Conservation (phyloP, 2,113 vertebrate species). For the Gavia stellata region DNA sequence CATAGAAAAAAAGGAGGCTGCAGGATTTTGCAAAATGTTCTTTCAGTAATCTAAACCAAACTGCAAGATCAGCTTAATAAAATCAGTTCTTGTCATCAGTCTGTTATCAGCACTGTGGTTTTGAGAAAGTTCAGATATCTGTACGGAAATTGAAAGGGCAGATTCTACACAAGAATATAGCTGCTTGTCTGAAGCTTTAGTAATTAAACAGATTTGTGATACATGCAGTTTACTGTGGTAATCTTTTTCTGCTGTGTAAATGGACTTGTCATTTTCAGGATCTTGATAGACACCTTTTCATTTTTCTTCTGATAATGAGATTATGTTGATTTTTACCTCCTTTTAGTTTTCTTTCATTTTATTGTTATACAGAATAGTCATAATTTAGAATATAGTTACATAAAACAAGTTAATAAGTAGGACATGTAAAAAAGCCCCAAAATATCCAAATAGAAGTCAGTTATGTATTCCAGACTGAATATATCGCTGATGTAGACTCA, state of each 20-base stretch:
- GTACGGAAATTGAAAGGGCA: not conserved
- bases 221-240: not conserved
- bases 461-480: not conserved
- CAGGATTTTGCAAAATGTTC: not conserved
- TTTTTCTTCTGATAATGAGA: not conserved
- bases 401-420: not conserved
- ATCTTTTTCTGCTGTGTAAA: not conserved
- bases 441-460: not conserved
- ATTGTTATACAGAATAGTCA: not conserved
- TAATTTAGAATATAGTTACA: not conserved
- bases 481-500: not conserved
- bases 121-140: not conserved
- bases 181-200: not conserved
- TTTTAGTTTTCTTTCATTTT: not conserved
- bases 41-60: not conserved
- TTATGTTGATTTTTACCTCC: not conserved
- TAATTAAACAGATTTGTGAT: not conserved
- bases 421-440: fast-evolving
- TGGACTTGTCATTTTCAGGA: not conserved
- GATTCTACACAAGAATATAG: not conserved
- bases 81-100: not conserved
- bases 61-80: not conserved
- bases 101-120: not conserved
- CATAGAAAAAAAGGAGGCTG: not conserved
- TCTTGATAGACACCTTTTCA: not conserved